phyloP scores from a whole-genome alignment of 1,140 invertebrate genomes.

The Gonioctena quinquepunctata region DNA sequence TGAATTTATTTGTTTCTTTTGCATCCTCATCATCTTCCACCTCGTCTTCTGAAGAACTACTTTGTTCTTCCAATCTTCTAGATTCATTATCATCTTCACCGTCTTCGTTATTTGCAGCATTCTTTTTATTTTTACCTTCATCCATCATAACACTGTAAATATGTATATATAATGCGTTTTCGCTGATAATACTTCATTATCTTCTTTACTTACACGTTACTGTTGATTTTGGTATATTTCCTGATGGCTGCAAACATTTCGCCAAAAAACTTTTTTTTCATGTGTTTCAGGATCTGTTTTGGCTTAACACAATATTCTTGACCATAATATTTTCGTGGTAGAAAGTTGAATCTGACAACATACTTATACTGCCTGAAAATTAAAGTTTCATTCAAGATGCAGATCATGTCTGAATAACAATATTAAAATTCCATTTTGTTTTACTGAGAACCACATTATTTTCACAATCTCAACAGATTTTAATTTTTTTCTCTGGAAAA shows the following conservation, averaged over 20 bases:
- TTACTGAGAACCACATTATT: too few relatives aligned
- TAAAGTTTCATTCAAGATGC: too few relatives aligned
- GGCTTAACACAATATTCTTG: conserved; percentile 72
- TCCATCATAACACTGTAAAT: conserved; percentile 42
- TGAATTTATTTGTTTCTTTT: conserved; percentile 62
- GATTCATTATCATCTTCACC: conserved; percentile 61
- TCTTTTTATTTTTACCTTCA: conserved; percentile 50
- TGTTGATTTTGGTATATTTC: conserved; percentile 49
- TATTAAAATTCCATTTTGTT: too few relatives aligned
- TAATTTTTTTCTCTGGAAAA: too few relatives aligned
- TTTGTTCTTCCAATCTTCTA: conserved; percentile 45
- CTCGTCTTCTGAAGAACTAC: conserved; percentile 65
- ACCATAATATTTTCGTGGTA: conserved; percentile 74
- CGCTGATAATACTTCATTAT: background rate
- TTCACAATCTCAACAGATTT: too few relatives aligned
- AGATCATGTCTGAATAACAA: too few relatives aligned
- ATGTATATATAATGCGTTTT: background rate
- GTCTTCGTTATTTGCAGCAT: conserved; percentile 39
- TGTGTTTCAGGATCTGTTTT: conserved; percentile 68
- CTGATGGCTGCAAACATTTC: conserved; percentile 62
- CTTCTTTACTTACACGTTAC: conserved; percentile 39
- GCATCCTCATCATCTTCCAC: conserved; percentile 64
- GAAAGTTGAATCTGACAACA: conserved; percentile 70
- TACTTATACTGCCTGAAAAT: conserved; percentile 58
- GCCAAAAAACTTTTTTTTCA: conserved; percentile 68